A percentile compares a stretch with the other conserved stretches of the same genome.
These are phyloP conservation scores for Myotis davidii DNA, from an alignment of 2,113 vertebrate species.

Conservation along the genomic window DNA sequence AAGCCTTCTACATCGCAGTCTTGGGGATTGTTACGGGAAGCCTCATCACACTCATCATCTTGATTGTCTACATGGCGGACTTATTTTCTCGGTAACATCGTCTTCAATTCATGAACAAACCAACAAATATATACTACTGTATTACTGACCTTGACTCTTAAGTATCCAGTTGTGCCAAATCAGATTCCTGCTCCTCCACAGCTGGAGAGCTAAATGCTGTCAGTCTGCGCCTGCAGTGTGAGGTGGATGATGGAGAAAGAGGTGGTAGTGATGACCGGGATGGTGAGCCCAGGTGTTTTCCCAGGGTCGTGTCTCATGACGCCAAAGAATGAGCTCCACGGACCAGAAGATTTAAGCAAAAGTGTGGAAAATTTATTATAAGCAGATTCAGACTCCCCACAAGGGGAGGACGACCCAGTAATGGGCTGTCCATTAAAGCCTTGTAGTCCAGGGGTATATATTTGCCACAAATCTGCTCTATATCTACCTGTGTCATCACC, in stretches of 20 bases:
- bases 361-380: no score
- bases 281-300: no score
- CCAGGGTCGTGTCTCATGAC: no score
- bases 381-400: no score
- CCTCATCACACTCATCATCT: not conserved
- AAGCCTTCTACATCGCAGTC: not conserved
- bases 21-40: not conserved
- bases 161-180: not conserved
- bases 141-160: not conserved
- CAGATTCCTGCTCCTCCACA: not conserved
- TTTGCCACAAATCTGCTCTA: no score
- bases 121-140: constrained; percentile 22
- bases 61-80: not conserved
- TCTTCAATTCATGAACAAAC: not conserved
- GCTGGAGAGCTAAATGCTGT: not conserved
- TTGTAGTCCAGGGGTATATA: no score
- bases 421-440: no score
- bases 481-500: no score
- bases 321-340: no score
- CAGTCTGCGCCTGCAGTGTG: not conserved
- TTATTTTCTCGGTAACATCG: constrained; percentile 30
- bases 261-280: not conserved
- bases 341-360: no score
- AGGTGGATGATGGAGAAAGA: not conserved
- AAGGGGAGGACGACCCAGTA: no score